Evolutionary conservation across 1,140 invertebrate species (phyloP), one percentile per base, ranked within the genome.

Genomic region (Planococcus citri): DNA sequence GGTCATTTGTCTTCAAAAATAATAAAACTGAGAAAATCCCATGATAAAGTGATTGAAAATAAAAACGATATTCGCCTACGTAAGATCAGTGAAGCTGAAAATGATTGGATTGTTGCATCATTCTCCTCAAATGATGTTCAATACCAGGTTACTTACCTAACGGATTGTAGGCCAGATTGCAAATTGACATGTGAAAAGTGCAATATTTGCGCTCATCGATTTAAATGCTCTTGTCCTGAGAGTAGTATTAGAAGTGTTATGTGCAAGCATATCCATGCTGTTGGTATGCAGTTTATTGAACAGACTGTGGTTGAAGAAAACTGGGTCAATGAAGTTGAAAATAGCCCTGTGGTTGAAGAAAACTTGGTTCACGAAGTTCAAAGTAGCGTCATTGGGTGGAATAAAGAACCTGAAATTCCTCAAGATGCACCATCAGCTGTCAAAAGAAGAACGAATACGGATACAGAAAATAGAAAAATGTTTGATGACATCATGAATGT

Each of bases 181-280:
- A 10, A 9, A 24, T 27, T 51, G 8, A 21, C 17, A 22, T 69
- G 68, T n/a, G 37, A 24, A 25, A 20, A 20, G 24, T 69, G 38
- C 25, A 69, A 69, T 25, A 51, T 51, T 24, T 69, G 68, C 25
- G 17, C 25, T 41, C 38, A 69, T 69, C 20, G n/a, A 14, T 33
- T 37, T 22, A 51, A 14, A 2, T 69, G 38, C 25, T 37, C 68
- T 21, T 69, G 68, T 25, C n/a, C 33, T 41, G 33, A 69, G 22
- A 69, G 24, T 51, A 27, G 20, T n/a, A 51, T 57, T 24, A n/a
- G 33, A 17, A 17, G 27, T 14, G 51, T 12, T 51, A 22, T 69
- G 14, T 69, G 68, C 25, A 69, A 69, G 21, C 68, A 69, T 57
- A 69, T 69, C 14, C 68, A 69, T 27, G 20, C n/a, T 33, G 68